phyloP scores from a whole-genome alignment of 2,888 invertebrate species.

The Diarsia dahlii region DNA sequence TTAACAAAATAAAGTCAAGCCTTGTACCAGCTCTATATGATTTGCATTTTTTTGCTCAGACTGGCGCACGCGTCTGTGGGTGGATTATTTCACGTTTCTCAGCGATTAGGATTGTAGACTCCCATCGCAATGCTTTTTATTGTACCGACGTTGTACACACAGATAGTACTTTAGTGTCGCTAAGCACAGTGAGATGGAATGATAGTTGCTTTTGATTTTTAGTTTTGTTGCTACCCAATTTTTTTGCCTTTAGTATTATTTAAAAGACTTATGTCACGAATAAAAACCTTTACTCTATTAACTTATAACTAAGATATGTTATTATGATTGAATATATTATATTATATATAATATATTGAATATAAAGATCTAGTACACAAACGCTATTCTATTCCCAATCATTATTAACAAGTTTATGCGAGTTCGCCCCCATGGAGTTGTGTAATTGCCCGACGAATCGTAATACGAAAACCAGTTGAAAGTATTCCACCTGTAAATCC shows the following conservation, averaged over 20 bases:
- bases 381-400: background rate
- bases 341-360: too few species aligned
- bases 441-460: too few species aligned
- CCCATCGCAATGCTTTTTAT: conserved; percentile 80
- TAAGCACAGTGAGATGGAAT: conserved; percentile 20
- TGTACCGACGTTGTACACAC: conserved; percentile 72
- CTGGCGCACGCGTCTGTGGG: conserved; percentile 86
- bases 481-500: too few species aligned
- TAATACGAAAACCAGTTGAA: too few species aligned
- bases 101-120: conserved; percentile 84
- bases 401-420: background rate
- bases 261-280: too few species aligned
- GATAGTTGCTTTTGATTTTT: conserved; percentile 14
- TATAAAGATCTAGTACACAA: too few species aligned
- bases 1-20: background rate
- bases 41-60: conserved; percentile 66
- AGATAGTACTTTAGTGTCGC: conserved; percentile 37
- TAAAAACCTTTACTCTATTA: too few species aligned
- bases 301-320: too few species aligned
- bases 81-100: conserved; percentile 89
- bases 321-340: too few species aligned
- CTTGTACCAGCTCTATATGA: conserved; percentile 72
- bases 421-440: too few species aligned
- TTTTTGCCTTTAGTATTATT: background rate
- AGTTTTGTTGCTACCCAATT: conserved; percentile 24